Evolutionary conservation across 2,113 vertebrate species (phyloP), one percentile per base, ranked within the genome.

Genomic region (Channa argus): DNA sequence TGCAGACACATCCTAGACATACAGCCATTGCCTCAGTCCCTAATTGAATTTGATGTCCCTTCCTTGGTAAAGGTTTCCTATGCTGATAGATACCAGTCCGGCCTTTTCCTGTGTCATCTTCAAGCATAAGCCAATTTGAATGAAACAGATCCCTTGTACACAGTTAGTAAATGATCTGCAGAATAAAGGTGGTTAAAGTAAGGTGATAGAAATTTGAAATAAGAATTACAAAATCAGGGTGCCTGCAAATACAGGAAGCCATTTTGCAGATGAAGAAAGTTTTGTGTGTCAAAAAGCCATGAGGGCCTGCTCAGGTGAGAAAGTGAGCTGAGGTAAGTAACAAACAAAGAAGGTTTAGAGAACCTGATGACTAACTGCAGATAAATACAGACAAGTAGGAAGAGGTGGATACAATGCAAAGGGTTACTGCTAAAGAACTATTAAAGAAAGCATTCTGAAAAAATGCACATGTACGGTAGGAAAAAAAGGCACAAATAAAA

Each of bases 191-290:
- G 39, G 24, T 45, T 72, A 37, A 87, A 63, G 67, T 60, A 80
- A 88, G 83, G 84, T 84, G 79, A 79, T 49, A 61, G 63, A 66
- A 39, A 53, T 24, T 24, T 24, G 24, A 24, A 24, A 24, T 24
- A 12, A 60, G 34, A 75, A 83, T 74, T 86, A 59, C 6, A 45
- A 8, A 80, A 77, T 80, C 53, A 73, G 77, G 53, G 61, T 56
- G 61, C 76, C 58, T 51, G 66, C 63, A 73, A 24, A 82, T 72
- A 60, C 75, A 62, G 64, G 60, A 59, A 2, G 62, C 65, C 71
- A 61, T 86, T 86, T 84, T 34, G 65, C 71, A 79, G 79, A 74
- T 82, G 63, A 77, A 44, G 64, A 87, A 83, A 71, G 80, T 74
- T 37, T 60, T 71, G 60, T 71, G 79, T 82, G 68, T 82, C 74